These are phyloP conservation scores for Lepus townsendii DNA, from an alignment of 2,797 vertebrate genomes.

Conservation along the genomic window DNA sequence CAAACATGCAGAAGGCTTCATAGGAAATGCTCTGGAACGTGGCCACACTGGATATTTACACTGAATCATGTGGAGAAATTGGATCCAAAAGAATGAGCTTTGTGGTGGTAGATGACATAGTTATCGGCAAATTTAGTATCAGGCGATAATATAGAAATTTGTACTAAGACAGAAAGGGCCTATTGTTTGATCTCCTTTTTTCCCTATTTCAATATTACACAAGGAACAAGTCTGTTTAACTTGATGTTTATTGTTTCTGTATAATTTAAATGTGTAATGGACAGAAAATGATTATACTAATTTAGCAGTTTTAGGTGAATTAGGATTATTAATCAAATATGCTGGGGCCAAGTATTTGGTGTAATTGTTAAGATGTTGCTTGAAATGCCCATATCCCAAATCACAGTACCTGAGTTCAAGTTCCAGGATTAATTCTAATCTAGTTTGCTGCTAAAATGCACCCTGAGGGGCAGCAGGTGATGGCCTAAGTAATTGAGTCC, in stretches of 20 bases:
- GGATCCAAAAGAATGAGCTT: background rate
- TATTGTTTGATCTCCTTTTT: background rate
- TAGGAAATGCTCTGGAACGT: background rate
- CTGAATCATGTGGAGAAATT: background rate
- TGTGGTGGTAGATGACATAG: background rate
- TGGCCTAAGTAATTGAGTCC: too few relatives aligned
- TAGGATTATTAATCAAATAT: background rate
- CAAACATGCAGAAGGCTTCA: background rate
- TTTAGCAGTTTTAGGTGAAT: constrained; percentile 6
- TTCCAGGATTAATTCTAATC: too few relatives aligned
- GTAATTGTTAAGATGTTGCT: too few relatives aligned
- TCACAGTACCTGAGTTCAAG: too few relatives aligned
- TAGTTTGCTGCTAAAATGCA: too few relatives aligned
- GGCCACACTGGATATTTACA: background rate
- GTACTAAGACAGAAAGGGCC: background rate
- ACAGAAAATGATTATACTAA: background rate
- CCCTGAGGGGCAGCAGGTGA: too few relatives aligned
- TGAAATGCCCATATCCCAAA: too few relatives aligned
- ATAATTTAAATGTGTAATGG: background rate
- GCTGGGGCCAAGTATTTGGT: too few relatives aligned
- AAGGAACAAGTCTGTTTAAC: background rate
- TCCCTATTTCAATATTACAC: background rate
- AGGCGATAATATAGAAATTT: background rate
- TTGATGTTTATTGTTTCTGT: constrained; percentile 25
- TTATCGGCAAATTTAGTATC: background rate